A percentile compares a stretch with the other conserved stretches of the same genome.
phyloP scores from a whole-genome alignment of 2,113 vertebrate genomes.

The Rhinolophus sinicus region DNA sequence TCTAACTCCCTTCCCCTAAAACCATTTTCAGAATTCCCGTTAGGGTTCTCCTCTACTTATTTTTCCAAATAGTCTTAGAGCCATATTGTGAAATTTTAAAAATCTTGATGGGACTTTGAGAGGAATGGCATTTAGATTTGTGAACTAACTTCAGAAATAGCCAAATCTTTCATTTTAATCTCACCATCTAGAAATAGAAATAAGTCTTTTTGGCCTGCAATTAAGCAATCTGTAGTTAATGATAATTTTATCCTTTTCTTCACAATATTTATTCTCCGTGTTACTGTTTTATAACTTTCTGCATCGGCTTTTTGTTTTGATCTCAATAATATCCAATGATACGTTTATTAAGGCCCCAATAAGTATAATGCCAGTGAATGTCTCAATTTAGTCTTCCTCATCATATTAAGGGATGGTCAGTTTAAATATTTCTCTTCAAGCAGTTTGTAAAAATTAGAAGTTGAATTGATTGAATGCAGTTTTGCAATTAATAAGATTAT shows the following conservation, averaged over 20 bases:
- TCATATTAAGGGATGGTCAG: neutral
- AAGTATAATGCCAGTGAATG: neutral
- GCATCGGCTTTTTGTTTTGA: neutral
- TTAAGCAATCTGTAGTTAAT: neutral
- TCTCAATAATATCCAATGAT: neutral
- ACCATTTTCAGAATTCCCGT: constrained; percentile 23
- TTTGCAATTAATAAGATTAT: constrained; percentile 30
- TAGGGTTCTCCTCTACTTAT: neutral
- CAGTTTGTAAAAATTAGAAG: neutral
- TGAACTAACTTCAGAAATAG: constrained; percentile 2
- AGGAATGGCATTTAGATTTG: neutral
- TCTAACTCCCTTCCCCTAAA: neutral
- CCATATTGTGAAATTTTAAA: neutral
- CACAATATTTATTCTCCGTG: neutral
- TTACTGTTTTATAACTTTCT: constrained; percentile 2
- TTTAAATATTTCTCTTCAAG: constrained; percentile 1
- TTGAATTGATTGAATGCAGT: neutral
- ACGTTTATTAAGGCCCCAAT: neutral
- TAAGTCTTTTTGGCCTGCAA: neutral
- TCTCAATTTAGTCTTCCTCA: neutral
- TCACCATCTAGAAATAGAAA: neutral
- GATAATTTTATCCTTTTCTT: constrained; percentile 12
- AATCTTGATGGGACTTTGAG: neutral
- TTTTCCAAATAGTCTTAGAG: constrained; percentile 24
- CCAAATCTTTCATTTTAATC: constrained; percentile 6